Evolutionary conservation across 2,797 vertebrate species (phyloP).

Genomic region (Notolabrus celidotus): DNA sequence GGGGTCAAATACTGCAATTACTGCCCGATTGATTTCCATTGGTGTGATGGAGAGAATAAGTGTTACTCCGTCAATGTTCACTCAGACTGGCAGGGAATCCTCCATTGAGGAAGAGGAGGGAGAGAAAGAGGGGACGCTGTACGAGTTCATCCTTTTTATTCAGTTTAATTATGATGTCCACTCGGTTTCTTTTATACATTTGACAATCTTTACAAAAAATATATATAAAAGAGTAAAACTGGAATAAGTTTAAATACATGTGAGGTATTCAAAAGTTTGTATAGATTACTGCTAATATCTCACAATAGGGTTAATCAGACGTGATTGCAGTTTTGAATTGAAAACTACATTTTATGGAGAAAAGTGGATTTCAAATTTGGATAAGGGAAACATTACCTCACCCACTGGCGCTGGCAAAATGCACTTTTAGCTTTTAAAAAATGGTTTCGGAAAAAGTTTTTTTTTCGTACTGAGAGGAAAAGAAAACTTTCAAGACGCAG

Average conservation of each 20-base stretch:
- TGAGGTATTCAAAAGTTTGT: too few species aligned
- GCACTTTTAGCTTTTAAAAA: conserved; percentile 16
- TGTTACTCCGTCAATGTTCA: conserved; percentile 84
- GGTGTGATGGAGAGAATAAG: conserved; percentile 80
- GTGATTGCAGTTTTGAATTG: background rate
- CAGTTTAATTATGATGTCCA: conserved; percentile 51
- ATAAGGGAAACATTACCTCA: conserved; percentile 35
- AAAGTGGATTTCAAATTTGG: conserved; percentile 8
- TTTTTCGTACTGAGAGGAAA: conserved; percentile 17
- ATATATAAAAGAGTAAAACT: conserved; percentile 1
- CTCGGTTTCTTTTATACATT: conserved; percentile 49
- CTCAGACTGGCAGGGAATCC: conserved; percentile 73
- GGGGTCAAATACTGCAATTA: conserved; percentile 85
- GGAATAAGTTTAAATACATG: background rate
- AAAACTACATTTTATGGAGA: conserved; percentile 32
- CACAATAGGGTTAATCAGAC: conserved; percentile 20
- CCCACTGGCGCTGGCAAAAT: conserved; percentile 24
- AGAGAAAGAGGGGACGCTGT: conserved; percentile 42
- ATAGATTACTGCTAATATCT: background rate
- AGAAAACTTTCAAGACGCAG: conserved; percentile 20
- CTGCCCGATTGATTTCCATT: conserved; percentile 85
- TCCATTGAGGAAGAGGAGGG: conserved; percentile 54
- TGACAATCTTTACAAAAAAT: conserved; percentile 19
- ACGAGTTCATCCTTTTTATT: conserved; percentile 44
- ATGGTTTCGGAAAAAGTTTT: conserved; percentile 6